Conservation (phyloP, 2,797 vertebrate species). For the Anguilla marmorata region DNA sequence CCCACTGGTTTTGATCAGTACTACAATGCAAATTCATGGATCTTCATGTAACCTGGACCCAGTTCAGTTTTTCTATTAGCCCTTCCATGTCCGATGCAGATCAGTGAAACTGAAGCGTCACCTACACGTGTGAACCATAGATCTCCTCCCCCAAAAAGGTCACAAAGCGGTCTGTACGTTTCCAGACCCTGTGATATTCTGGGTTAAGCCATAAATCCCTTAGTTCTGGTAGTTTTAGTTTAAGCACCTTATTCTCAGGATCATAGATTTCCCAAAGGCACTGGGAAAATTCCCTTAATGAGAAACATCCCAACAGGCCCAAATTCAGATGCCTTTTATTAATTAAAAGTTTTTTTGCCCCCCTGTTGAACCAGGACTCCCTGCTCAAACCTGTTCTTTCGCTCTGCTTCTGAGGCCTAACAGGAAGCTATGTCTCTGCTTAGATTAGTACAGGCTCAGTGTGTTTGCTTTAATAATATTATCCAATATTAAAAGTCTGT, state of each 20-base stretch:
- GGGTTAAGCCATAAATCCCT: neutral
- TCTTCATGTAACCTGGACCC: neutral
- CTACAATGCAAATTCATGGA: neutral
- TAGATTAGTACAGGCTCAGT: neutral
- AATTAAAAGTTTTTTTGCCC: neutral
- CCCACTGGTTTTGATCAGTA: neutral
- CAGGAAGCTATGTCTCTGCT: neutral
- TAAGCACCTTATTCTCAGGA: neutral
- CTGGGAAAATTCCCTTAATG: neutral
- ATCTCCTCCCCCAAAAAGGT: neutral
- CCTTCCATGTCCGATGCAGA: neutral
- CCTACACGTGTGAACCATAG: neutral
- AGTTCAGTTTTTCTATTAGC: neutral
- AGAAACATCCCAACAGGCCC: neutral
- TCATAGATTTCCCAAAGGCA: neutral
- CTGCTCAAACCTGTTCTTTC: neutral
- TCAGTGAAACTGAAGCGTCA: neutral
- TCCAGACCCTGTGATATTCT: neutral
- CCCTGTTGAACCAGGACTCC: neutral
- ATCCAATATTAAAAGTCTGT: neutral
- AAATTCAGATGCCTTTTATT: neutral
- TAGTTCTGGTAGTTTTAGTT: neutral
- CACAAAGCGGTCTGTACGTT: neutral
- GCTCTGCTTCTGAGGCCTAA: neutral
- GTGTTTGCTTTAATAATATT: conserved; percentile 6